Evolutionary conservation across 2,888 invertebrate genomes (phyloP).

Genomic region (Microctonus brassicae): DNA sequence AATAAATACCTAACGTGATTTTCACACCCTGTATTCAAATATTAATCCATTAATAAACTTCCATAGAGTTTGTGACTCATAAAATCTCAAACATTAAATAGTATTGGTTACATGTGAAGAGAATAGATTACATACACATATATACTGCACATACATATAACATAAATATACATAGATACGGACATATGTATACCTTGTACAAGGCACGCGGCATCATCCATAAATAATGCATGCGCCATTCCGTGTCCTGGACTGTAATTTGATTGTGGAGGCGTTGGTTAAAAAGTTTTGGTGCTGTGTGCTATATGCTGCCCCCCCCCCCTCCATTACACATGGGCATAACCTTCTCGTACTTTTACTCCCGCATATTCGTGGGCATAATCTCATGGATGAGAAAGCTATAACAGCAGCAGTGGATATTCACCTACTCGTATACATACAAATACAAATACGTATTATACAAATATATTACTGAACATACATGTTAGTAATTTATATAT

Average conservation of each 20-base stretch:
- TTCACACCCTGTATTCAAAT: background rate
- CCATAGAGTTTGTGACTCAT: background rate
- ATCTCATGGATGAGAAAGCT: constrained; percentile 8
- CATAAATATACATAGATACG: too few relatives aligned
- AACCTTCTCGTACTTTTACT: constrained; percentile 39
- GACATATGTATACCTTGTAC: constrained; percentile 18
- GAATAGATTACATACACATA: background rate
- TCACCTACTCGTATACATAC: background rate
- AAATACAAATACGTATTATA: constrained; percentile 14
- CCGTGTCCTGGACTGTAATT: constrained; percentile 64
- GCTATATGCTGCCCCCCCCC: too few relatives aligned
- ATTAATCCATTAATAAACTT: background rate
- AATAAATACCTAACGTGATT: background rate
- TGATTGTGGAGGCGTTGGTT: constrained; percentile 67
- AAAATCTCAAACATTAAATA: constrained; percentile 4
- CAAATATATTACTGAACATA: constrained; percentile 30
- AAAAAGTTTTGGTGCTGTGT: constrained; percentile 54
- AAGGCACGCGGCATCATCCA: constrained; percentile 60
- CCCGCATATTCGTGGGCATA: constrained; percentile 33
- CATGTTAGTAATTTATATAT: constrained; percentile 5
- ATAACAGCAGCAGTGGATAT: constrained; percentile 13
- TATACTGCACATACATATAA: too few relatives aligned
- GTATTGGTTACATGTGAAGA: constrained; percentile 14
- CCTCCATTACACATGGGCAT: constrained; percentile 1
- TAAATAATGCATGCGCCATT: constrained; percentile 63